Conservation (phyloP, 2,888 invertebrate genomes). For the Tanypteryx hageni region DNA sequence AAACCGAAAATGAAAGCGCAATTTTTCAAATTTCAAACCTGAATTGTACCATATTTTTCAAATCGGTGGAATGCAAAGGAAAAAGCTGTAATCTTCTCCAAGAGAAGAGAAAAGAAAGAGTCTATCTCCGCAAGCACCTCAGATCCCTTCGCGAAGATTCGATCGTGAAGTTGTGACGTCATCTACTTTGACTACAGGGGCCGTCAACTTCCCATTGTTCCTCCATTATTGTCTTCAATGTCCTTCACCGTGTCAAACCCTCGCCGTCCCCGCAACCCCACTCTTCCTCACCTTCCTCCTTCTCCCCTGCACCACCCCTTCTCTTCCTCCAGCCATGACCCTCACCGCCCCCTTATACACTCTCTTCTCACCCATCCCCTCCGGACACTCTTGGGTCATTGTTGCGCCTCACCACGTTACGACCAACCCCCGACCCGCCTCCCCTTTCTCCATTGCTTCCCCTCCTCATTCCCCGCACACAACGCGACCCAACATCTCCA, state of each 20-base stretch:
- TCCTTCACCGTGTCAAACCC: constrained; percentile 33
- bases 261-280: not conserved
- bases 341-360: not conserved
- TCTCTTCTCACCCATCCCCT: not conserved
- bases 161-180: constrained; percentile 49
- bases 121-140: constrained; percentile 11
- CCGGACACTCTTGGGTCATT: not conserved
- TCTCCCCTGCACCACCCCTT: not conserved
- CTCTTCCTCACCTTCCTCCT: not conserved
- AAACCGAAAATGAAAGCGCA: too few species aligned
- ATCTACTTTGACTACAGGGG: not conserved
- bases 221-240: constrained; percentile 55
- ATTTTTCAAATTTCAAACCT: too few species aligned
- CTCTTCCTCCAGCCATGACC: not conserved
- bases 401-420: not conserved
- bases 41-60: too few species aligned
- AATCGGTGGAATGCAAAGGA: too few species aligned
- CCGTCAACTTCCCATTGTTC: constrained; percentile 46
- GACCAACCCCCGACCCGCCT: not conserved
- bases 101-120: constrained; percentile 21
- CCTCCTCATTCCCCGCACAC: too few species aligned
- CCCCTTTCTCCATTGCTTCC: too few species aligned
- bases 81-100: constrained; percentile 28
- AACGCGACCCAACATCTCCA: not conserved
- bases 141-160: constrained; percentile 41